Evolutionary conservation across 2,113 vertebrate species (phyloP), one percentile per base, ranked within the genome.

Genomic region (Tychaedon coryphoeus): DNA sequence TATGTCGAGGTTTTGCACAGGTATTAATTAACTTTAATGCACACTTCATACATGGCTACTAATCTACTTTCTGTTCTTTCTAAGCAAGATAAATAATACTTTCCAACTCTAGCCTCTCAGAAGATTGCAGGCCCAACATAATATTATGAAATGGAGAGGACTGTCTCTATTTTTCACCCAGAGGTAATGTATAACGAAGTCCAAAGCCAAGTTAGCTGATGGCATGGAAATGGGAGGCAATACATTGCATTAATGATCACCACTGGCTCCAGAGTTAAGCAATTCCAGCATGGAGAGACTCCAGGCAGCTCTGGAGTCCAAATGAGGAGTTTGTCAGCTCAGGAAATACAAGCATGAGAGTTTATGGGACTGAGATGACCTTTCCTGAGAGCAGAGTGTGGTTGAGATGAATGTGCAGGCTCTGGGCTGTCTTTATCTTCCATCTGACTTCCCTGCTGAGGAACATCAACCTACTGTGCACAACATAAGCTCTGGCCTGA

Each of bases 351-450:
- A 87, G 31, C 50, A 23, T 29, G 15, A 64, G 65, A 78, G 66
- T 65, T 75, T 87, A 40, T 93, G 77, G 53, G 70, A 84, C 85
- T 75, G 85, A 95, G 81, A 65, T 91, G 92, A 95, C 84, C 92
- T 96, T 94, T 96, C 15, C 5, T 61, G 20, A 5, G 73, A 90
- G 57, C 10, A 3, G 56, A 71, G 45, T 5, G 2, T 75, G 53
- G 65, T 82, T 78, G 84, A 93, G 38, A 81, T 94, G 87, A 92
- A 26, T 77, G 83, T 84, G 60, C 56, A 91, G 76, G 42, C 36
- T 64, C 57, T 60, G 77, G 60, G 45, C 53, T 90, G 73, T 15
- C 43, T 87, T 95, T 75, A 88, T 91, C 70, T 93, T 69, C 51
- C 22, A 60, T 87, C 87, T 78, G 73, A 57, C 34, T 38, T 45